Percentiles rank a stretch among this genome's conserved stretches.
phyloP scores from a whole-genome alignment of 2,113 vertebrate genomes.

The Phaetusa simplex region DNA sequence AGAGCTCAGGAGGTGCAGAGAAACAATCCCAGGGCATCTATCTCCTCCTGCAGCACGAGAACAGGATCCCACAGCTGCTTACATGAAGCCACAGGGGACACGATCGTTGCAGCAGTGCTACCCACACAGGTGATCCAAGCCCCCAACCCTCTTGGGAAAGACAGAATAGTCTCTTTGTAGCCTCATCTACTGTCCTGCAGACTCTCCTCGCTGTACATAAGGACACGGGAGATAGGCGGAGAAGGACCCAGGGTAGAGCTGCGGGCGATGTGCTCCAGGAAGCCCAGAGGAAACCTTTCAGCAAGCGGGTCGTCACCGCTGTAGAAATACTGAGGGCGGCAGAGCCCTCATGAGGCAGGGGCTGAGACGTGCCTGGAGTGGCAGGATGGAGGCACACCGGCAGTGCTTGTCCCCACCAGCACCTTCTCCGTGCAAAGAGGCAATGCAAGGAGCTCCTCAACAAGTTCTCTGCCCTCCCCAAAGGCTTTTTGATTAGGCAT shows the following conservation, averaged over 20 bases:
- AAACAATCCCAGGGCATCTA: background rate
- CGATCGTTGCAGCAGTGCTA: background rate
- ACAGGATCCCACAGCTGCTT: background rate
- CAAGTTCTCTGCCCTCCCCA: background rate
- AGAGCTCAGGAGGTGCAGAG: background rate
- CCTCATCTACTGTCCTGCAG: background rate
- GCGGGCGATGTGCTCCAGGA: accelerated
- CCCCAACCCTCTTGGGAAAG: background rate
- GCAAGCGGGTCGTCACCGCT: background rate
- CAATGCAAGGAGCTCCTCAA: background rate
- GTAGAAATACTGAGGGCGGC: background rate
- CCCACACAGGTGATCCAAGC: background rate
- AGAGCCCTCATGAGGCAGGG: background rate
- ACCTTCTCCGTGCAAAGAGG: background rate
- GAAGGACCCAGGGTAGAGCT: background rate
- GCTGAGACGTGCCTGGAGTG: accelerated
- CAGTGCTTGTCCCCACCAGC: background rate
- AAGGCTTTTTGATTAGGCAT: background rate
- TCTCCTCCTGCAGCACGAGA: background rate
- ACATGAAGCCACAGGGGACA: background rate
- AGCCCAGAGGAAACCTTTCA: background rate
- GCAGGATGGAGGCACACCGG: background rate
- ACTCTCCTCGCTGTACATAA: background rate
- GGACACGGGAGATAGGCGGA: accelerated
- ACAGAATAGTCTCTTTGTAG: background rate